Base-by-base conservation (phyloP, 2,113 vertebrate species). In the Lethenteron camtschaticum region DNA sequence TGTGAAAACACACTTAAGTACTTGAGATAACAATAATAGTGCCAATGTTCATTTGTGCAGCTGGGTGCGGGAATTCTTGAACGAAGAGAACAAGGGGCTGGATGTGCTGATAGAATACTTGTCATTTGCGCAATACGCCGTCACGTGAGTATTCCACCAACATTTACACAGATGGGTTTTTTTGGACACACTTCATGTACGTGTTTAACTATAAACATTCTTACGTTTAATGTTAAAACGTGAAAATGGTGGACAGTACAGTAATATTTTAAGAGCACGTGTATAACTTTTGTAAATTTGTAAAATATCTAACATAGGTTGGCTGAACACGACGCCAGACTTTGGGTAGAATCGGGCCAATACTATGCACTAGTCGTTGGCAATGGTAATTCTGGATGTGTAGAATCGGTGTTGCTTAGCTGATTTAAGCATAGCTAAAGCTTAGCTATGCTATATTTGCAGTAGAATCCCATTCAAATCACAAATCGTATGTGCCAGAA, bases 1-100 rank as follows among this genome's bases (percentile, higher is more conserved):
- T 41, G 41, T 41, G 41, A 41, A 41, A 41, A 41, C 41, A 41
- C 41, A 41, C 41, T 41, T 41, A 41, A 41, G 41, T 41, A 41
- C 41, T 41, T 41, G 41, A 41, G 41, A 41, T 41, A 41, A 41
- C 41, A 41, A 41, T 41, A 41, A 41, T 41, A 41, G 41, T 6
- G 41, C 41, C 41, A 41, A 41, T 20, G 11, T 71, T 68, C 9
- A 9, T 72, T 11, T 74, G 55, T 71, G 68, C 82, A 99, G 94
- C 69, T 99, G 94, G 94, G 94, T 99, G 74, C 82, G 94, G 74
- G 94, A 99, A 75, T 99, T 96, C 83, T 77, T 99, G 77, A 99
- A 99, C 10, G 90, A 99, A 72, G 92, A 95, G 69, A 99, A 99
- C 79, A 90, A 90, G 81, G 94, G 94, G 59, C 82, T 99, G 73